Evolutionary conservation across 30 jellyfish, hydroid and myxozoan genomes (phyloP).

Genomic region (Aurelia coerulea): DNA sequence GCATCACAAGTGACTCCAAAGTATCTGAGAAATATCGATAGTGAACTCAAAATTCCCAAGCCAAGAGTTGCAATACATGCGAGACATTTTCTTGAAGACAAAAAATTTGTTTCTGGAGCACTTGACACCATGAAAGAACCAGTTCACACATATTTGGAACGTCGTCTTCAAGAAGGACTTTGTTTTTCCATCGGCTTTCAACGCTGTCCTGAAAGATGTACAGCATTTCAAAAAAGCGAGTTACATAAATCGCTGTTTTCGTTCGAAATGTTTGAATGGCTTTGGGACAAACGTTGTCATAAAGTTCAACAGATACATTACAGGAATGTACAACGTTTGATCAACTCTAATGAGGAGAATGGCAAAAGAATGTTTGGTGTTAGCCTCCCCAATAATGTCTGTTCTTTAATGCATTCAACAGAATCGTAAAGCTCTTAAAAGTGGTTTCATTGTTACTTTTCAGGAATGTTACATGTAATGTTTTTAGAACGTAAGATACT

Average conservation of each 20-base stretch:
- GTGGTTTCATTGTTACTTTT: no score
- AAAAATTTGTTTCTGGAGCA: background rate
- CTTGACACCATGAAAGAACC: background rate
- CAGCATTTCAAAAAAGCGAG: slow-evolving; percentile 2
- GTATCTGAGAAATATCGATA: background rate
- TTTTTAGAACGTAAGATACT: no score
- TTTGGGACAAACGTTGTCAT: no score
- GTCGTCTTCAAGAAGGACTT: slow-evolving; percentile 29
- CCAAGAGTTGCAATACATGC: background rate
- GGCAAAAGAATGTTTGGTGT: slow-evolving; percentile 11
- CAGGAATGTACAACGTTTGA: background rate
- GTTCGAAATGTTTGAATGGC: slow-evolving; percentile 14
- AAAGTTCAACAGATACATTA: background rate
- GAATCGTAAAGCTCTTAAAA: no score
- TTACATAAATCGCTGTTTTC: slow-evolving; percentile 25
- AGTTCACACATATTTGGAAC: background rate
- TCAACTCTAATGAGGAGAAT: background rate
- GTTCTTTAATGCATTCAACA: no score
- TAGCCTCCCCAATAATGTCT: no score
- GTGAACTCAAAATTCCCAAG: background rate
- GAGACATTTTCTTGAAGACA: background rate
- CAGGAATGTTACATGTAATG: no score
- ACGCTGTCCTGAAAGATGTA: slow-evolving; percentile 31
- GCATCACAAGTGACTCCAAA: slow-evolving; percentile 2
- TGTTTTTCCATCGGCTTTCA: slow-evolving; percentile 25